Evolutionary conservation across 2,888 invertebrate species (phyloP), one percentile per base, ranked within the genome.

Genomic region (Linnaemya tessellans): DNA sequence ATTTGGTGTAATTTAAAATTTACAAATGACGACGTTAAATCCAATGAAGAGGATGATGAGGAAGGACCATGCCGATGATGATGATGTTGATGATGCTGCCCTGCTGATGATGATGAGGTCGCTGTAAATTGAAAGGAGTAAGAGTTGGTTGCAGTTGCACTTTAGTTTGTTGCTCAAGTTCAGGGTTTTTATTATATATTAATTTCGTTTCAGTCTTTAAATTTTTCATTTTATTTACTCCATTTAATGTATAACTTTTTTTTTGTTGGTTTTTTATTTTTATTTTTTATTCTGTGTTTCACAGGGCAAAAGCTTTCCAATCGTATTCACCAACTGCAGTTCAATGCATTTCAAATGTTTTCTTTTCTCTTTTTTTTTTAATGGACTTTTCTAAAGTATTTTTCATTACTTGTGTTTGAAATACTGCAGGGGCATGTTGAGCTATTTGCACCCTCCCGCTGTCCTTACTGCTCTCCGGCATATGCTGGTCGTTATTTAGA

Each of bases 1-100:
- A 74, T 80, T 80, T 80, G 74, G 60, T 74, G 80, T 80, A 74
- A 80, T 80, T 74, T 80, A 65, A 80, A 80, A 80, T 80, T 74
- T 74, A 68, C 80, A 74, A 80, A 80, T 80, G 41, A 74, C 25
- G 51, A 74, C 38, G 74, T 74, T 51, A 22, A 74, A 22, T 38
- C 64, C 74, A 60, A 43, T 35, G 60, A 41, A 41, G 49, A 58
- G 56, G 54, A 46, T 46, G 60, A 3, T 25, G 43, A 15, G 3
- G 49, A 20, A 15, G 3, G 49, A 20, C 35, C 60, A 20, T 18
- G 51, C 22, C 25, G 51, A 13, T 38, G 68, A 1, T 35, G 20
- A 7, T 56, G 68, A 13, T 11, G 54, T 7, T 11, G 56, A n/a
- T 78, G 60, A 25, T 51, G 49, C 7, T 49, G 11, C 15, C 1